A percentile compares a stretch with the other conserved stretches of the same genome.
Conservation (phyloP, 2,113 vertebrate species). For the Tychaedon coryphoeus region DNA sequence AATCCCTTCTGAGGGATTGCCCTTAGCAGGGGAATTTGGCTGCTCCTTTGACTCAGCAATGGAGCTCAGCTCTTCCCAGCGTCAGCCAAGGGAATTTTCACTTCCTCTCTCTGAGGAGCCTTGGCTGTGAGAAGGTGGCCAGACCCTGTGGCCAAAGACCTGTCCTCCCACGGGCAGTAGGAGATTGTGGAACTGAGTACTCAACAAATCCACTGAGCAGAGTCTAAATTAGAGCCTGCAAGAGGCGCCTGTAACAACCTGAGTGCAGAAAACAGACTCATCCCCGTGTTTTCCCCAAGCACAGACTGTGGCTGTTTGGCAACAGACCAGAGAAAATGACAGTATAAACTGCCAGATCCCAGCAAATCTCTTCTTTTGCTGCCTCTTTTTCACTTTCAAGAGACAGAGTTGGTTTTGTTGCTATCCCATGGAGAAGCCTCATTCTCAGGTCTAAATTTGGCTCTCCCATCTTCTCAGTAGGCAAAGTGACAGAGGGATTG, state of each 20-base stretch:
- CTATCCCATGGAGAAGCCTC: not conserved
- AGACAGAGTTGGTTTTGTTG: not conserved
- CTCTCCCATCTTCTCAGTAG: not conserved
- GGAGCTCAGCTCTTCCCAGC: not conserved
- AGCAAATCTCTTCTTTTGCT: slow-evolving; percentile 31
- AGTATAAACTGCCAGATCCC: slow-evolving; percentile 42
- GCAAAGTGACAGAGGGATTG: not conserved
- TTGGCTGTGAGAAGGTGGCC: not conserved
- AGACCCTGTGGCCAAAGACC: not conserved
- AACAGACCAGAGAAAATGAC: slow-evolving; percentile 46
- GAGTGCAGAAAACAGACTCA: slow-evolving; percentile 24
- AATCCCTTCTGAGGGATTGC: not conserved
- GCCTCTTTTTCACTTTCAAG: not conserved
- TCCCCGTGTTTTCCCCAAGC: slow-evolving; percentile 46
- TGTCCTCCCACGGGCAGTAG: not conserved
- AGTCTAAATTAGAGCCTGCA: not conserved
- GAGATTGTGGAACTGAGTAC: not conserved
- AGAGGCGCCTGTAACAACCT: not conserved
- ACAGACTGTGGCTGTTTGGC: slow-evolving; percentile 54
- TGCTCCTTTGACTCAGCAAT: not conserved
- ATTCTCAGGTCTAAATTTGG: not conserved
- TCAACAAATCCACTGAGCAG: not conserved
- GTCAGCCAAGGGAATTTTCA: rapidly evolving
- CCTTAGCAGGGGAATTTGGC: not conserved
- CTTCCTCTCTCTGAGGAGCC: not conserved